phyloP scores from a whole-genome alignment of 2,888 invertebrate species.

The Cantharis flavilabris region DNA sequence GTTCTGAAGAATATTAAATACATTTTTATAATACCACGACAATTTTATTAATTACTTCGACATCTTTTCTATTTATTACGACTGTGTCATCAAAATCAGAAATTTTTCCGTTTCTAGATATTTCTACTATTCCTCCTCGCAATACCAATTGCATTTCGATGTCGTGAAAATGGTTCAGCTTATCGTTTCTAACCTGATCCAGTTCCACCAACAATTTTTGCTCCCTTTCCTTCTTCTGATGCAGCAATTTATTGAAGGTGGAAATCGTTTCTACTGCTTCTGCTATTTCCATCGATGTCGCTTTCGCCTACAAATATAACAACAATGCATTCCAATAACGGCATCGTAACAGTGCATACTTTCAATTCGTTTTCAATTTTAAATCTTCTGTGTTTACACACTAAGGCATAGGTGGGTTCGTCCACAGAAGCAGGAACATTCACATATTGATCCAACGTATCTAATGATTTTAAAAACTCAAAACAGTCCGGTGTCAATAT shows the following conservation, averaged over 20 bases:
- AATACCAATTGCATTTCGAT: conserved; percentile 67
- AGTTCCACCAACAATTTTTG: conserved; percentile 42
- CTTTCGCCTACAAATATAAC: conserved; percentile 50
- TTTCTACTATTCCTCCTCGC: conserved; percentile 73
- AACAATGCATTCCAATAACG: not conserved
- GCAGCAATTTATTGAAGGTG: conserved; percentile 48
- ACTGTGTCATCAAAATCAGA: conserved; percentile 66
- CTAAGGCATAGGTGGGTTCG: conserved; percentile 55
- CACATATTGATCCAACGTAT: conserved; percentile 49
- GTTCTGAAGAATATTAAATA: not conserved
- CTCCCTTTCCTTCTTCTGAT: conserved; percentile 42
- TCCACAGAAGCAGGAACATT: conserved; percentile 63
- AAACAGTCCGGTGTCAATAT: conserved; percentile 60
- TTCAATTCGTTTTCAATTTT: conserved; percentile 74
- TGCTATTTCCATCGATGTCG: conserved; percentile 54
- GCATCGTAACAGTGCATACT: conserved; percentile 51
- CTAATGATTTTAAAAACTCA: conserved; percentile 62
- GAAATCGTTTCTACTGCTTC: conserved; percentile 56
- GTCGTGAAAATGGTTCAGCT: conserved; percentile 50
- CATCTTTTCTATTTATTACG: conserved; percentile 65
- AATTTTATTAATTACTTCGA: conserved; percentile 69
- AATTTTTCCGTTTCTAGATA: conserved; percentile 61
- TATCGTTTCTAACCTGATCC: conserved; percentile 40
- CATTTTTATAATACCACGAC: conserved; percentile 57
- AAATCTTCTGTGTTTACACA: conserved; percentile 65